Evolutionary conservation across 2,888 invertebrate species (phyloP), one percentile per base, ranked within the genome.

Genomic region (Hirtodrosophila alboralis): DNA sequence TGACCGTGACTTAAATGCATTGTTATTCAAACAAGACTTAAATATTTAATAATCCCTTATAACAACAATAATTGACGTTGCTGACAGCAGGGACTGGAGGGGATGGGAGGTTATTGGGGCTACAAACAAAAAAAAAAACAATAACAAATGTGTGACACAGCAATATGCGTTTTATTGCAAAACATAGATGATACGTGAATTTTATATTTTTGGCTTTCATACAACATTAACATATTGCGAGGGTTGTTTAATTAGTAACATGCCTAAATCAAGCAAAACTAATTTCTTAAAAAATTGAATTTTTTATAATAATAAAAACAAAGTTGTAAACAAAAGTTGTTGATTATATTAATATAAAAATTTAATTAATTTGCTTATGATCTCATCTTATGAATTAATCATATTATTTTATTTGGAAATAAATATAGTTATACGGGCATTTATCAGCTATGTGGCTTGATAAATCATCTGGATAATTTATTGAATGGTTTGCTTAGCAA

Each of bases 81-180:
- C n/a, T n/a, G 21, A 31, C 36, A 54, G 33, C 31, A 37, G 10
- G 18, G 18, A 18, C 9, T 37, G 14, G 12, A n/a, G n/a, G 30
- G 23, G 18, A 18, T 18, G 18, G 41, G 26, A 34, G 54, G 23
- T 7, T 5, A 13, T 0, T 5, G 16, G 8, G 14, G 8, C 40
- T 34, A 26, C 38, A 62, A n/a, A 37, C 14, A 21, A 36, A 6
- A 30, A 37, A 37, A 49, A 9, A 51, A 38, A 7, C 7, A 23
- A 23, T 16, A 38, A 8, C 14, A 53, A 44, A 23, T 45, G 34
- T 34, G 65, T 56, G 49, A 62, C 54, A 45, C 48, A 49, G 76
- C 45, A 13, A 53, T 52, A 33, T 37, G 30, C 31, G 49, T 58
- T 53, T 70, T 56, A 64, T 81, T 81, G 73, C 69, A 38, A 79